Conservation (phyloP, 2,797 vertebrate species). For the Heteromormyrus szaboi region DNA sequence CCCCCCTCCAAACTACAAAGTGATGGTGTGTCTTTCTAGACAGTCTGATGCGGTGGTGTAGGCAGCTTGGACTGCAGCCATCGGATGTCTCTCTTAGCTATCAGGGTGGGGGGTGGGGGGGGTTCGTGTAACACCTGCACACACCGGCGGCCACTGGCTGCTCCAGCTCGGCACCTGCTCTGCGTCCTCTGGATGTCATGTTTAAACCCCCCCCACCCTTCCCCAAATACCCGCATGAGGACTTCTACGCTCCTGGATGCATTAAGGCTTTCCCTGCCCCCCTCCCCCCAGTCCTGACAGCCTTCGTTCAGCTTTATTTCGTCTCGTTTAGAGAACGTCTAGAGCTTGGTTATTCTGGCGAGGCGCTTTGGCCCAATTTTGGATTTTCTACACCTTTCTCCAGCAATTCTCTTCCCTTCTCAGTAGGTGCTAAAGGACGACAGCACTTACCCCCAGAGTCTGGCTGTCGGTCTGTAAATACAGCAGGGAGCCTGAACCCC, state of each 20-base stretch:
- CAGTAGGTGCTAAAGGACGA: background rate
- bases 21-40: background rate
- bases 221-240: background rate
- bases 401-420: background rate
- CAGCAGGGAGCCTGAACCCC: background rate
- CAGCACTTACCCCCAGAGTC: background rate
- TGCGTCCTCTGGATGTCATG: too few relatives aligned
- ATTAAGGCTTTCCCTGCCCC: background rate
- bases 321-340: background rate
- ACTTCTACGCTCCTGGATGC: background rate
- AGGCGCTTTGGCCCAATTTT: background rate
- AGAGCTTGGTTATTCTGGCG: background rate
- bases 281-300: background rate
- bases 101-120: background rate
- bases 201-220: background rate
- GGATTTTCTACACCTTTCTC: background rate
- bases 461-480: background rate
- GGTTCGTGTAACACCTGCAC: background rate
- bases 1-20: background rate
- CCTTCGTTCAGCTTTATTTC: background rate
- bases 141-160: background rate
- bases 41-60: background rate
- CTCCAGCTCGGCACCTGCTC: background rate
- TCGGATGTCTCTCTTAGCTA: background rate
- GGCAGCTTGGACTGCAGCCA: background rate